Conservation (phyloP, 2,888 invertebrate genomes). For the Syrista parreyssii region DNA sequence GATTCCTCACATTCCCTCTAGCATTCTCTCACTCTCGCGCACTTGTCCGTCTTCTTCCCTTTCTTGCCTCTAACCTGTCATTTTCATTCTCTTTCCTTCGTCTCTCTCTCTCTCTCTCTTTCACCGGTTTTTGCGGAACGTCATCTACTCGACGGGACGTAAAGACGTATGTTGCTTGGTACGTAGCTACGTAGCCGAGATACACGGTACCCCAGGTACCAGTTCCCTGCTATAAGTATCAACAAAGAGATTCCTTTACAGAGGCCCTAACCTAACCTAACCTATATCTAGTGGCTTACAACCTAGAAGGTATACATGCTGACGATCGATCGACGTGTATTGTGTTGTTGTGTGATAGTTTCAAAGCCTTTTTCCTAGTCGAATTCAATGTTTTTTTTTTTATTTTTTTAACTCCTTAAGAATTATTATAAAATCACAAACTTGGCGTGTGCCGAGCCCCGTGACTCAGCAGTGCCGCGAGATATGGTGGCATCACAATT, state of each 20-base stretch:
- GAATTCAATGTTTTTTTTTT: constrained; percentile 19
- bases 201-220: constrained; percentile 24
- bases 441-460: constrained; percentile 64
- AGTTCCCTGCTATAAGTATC: constrained; percentile 51
- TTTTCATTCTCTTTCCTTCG: constrained; percentile 11
- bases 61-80: not conserved
- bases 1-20: not conserved
- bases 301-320: constrained; percentile 65
- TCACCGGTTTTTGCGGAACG: too few species aligned
- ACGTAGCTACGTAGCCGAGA: too few species aligned
- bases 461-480: constrained; percentile 70
- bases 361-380: constrained; percentile 23
- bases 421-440: constrained; percentile 66
- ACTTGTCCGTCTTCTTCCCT: constrained; percentile 9
- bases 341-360: not conserved
- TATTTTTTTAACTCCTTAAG: constrained; percentile 52
- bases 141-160: too few species aligned
- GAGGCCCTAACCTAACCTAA: constrained; percentile 54
- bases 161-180: too few species aligned
- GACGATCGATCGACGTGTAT: constrained; percentile 48
- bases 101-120: not conserved
- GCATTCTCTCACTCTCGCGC: not conserved
- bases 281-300: constrained; percentile 60
- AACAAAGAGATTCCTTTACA: constrained; percentile 65
- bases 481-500: constrained; percentile 85